Percentiles rank a stretch among this genome's conserved stretches.
These are phyloP conservation scores for Chelon auratus DNA, from an alignment of 2,797 vertebrate genomes.

Conservation along the genomic window DNA sequence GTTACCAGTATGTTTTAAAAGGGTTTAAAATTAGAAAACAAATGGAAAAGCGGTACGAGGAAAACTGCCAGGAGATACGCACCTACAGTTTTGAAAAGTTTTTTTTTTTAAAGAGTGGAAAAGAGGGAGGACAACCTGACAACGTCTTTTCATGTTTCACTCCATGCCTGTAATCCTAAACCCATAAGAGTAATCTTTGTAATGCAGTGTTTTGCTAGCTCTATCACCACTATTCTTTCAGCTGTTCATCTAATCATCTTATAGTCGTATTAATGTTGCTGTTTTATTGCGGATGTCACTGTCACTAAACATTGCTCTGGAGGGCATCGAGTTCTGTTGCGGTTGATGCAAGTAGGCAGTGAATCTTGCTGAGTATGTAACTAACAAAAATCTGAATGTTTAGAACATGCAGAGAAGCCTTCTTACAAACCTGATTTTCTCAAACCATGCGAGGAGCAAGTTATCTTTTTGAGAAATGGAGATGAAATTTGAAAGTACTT, in stretches of 20 bases:
- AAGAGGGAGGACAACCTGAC: slow-evolving; percentile 12
- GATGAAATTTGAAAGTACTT: slow-evolving; percentile 9
- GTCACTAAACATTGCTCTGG: slow-evolving; percentile 19
- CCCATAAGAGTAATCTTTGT: not conserved
- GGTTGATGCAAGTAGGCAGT: slow-evolving; percentile 26
- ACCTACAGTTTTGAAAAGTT: slow-evolving; percentile 64
- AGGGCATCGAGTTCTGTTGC: slow-evolving; percentile 28
- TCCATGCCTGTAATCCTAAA: slow-evolving; percentile 36
- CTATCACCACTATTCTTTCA: slow-evolving; percentile 23
- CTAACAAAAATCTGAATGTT: slow-evolving; percentile 40
- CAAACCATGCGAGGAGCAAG: slow-evolving; percentile 44
- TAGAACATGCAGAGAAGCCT: slow-evolving; percentile 8
- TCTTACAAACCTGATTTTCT: slow-evolving; percentile 56
- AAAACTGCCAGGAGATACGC: slow-evolving; percentile 60
- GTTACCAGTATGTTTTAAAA: slow-evolving; percentile 66
- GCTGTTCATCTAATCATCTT: slow-evolving; percentile 12
- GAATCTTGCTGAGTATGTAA: slow-evolving; percentile 41
- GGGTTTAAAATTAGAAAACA: slow-evolving; percentile 67
- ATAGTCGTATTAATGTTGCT: not conserved
- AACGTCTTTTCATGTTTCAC: slow-evolving; percentile 60
- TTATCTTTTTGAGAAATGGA: slow-evolving; percentile 26
- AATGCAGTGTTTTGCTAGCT: slow-evolving; percentile 33
- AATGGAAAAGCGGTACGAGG: slow-evolving; percentile 56
- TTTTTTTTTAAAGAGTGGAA: slow-evolving; percentile 23
- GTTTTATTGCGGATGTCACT: not conserved